Base-by-base conservation (phyloP, 64 coral and sea anemone species). In the Montipora capricornis region DNA sequence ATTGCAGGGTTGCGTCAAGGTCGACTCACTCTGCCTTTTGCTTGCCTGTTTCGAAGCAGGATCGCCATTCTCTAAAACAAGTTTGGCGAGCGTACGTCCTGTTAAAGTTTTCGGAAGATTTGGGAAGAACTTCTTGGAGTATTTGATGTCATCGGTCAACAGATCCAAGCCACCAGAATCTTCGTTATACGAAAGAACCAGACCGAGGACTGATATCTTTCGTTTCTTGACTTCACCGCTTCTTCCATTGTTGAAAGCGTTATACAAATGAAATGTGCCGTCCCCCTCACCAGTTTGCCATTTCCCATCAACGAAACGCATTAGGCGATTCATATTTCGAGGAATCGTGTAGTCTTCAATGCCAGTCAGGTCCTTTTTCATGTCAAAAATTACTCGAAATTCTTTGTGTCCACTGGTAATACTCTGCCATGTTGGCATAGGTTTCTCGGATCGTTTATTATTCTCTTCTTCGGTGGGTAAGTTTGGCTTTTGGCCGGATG, bases 201-300 rank as follows among this genome's bases (percentile, higher is more conserved):
- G 77, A 44, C 92, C 92, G 64, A 89, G 49, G 58, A 94, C 80
- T 6, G 92, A 94, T 8, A 94, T 50, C 37, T 94, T 94, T 15
- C 16, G 78, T 6, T 89, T 89, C 8, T 8, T 70, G 45, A 45
- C 4, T 15, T 73, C 66, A 74, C 47, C 44, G 13, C 77, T 94
- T 8, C 44, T 51, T 6, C 92, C 87, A 20, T 94, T 94, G 13
- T 48, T 74, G 29, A 81, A 94, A 2, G 44, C 86, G 64, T 75
- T 77, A 66, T 89, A 94, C 48, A 89, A 68, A 52, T 94, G 92
- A 68, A 89, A 94, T 7, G 49, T 46, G 4, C 92, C 92, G 78
- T 94, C 64, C 10, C 74, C 77, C 0, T 94, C 76, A 8, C 16
- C 75, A 2, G 76, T 94, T 10, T 64, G n/a, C 92, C 92, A 94